Conservation (phyloP, 2,113 vertebrate genomes). For the Thinocorus orbignyianus region DNA sequence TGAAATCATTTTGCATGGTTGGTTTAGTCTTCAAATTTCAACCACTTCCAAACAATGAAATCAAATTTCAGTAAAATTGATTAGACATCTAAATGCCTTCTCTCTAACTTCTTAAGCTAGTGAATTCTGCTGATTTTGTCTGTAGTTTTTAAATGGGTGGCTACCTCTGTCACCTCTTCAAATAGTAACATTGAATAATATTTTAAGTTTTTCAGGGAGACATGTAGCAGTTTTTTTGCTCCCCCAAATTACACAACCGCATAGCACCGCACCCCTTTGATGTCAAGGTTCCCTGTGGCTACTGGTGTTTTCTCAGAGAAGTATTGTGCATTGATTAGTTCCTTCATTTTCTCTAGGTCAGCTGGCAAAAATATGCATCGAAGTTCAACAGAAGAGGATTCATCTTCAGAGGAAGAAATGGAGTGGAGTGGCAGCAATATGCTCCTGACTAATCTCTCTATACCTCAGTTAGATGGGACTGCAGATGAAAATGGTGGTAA, state of each 20-base stretch:
- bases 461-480: conserved; percentile 96
- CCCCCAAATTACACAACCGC: neutral
- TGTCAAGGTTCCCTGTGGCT: neutral
- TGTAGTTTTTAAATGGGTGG: neutral
- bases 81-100: neutral
- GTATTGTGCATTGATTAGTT: neutral
- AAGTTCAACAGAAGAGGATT: conserved; percentile 85
- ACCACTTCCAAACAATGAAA: neutral
- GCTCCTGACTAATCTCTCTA: conserved; percentile 87
- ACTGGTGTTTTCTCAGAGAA: neutral
- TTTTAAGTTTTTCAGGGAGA: neutral
- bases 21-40: neutral
- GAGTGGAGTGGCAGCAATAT: conserved; percentile 88
- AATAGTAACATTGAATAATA: neutral
- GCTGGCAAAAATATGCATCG: conserved; percentile 77
- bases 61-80: neutral
- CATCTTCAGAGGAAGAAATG: conserved; percentile 92
- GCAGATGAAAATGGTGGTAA: conserved; percentile 97
- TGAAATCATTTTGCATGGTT: neutral
- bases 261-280: neutral
- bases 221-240: neutral
- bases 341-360: conserved; percentile 71
- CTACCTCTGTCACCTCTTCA: neutral
- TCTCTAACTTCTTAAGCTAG: neutral
- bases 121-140: neutral